Evolutionary conservation across 2,888 invertebrate genomes (phyloP), one percentile per base, ranked within the genome.

Genomic region (Cynaeus angustus): DNA sequence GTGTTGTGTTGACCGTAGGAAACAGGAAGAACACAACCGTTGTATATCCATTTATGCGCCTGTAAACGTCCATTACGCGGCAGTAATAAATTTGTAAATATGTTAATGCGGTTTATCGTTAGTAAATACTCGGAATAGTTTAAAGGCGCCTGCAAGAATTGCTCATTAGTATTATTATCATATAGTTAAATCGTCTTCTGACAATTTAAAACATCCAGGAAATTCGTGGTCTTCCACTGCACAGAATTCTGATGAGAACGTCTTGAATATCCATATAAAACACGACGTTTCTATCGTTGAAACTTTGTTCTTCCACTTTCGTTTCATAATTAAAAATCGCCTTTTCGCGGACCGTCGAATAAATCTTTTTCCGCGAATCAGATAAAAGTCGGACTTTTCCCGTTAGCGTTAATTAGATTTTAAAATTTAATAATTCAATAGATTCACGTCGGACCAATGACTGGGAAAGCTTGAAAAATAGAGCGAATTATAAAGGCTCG

Each of bases 401-500:
- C 53, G 53, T 14, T 64, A 43, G 66, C 66, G 66, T 66, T 68
- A 68, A 68, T 71, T 68, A 68, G 68, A 71, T 71, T 71, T 71
- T 64, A 67, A 70, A 67, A 67, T 45, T 62, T 67, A 65, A 71
- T 71, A 71, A 71, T 58, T 68, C 68, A 65, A 62, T 70, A 70
- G 62, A 64, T 66, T 67, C 12, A 65, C 68, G 71, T 71, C 62
- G 52, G 43, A 64, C 28, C 71, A 53, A 64, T 58, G 64, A 64
- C 13, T 58, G 58, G 67, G 46, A 71, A 59, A 37, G 50, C 58
- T 68, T 65, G 59, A 64, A 64, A 71, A 68, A 68, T 65, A 61
- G 55, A 61, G 38, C 64, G 68, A 55, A 70, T 75, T 74, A 71
- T 72, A 70, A 68, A 67, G 58, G 67, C 70, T 62, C 68, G 70